Percentiles rank a stretch among this genome's conserved stretches.
Conservation (phyloP, 2,797 vertebrate species). For the Melanotaenia pygmaea region DNA sequence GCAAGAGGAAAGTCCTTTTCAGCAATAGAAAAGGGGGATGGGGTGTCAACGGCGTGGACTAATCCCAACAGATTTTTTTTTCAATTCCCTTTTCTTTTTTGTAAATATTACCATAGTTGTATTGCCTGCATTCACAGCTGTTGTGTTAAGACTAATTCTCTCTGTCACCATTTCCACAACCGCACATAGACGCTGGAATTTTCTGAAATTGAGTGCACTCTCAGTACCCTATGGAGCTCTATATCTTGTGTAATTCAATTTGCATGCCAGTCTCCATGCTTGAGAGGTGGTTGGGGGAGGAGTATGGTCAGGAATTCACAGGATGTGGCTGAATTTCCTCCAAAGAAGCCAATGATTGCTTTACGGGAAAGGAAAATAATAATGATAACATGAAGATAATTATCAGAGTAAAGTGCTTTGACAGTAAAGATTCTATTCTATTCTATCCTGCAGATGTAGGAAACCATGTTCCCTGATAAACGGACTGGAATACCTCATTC, state of each 20-base stretch:
- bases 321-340: slow-evolving; percentile 41
- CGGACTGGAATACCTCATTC: slow-evolving; percentile 12
- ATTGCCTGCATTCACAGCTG: slow-evolving; percentile 36
- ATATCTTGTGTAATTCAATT: slow-evolving; percentile 75
- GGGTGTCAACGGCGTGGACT: slow-evolving; percentile 58
- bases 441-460: slow-evolving; percentile 37
- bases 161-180: slow-evolving; percentile 22
- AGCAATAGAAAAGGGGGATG: slow-evolving; percentile 48
- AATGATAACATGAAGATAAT: slow-evolving; percentile 62
- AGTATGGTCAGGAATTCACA: slow-evolving; percentile 28
- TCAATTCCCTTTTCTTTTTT: slow-evolving; percentile 33
- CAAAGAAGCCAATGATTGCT: slow-evolving; percentile 37
- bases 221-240: slow-evolving; percentile 54
- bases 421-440: neutral
- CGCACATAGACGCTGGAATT: slow-evolving; percentile 40
- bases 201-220: slow-evolving; percentile 42
- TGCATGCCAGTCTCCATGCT: slow-evolving; percentile 58
- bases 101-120: slow-evolving; percentile 23
- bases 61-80: slow-evolving; percentile 66
- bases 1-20: slow-evolving; percentile 75
- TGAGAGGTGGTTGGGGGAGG: slow-evolving; percentile 49
- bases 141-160: slow-evolving; percentile 37
- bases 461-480: slow-evolving; percentile 29
- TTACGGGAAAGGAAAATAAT: slow-evolving; percentile 49
- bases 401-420: slow-evolving; percentile 12